Base-by-base conservation (phyloP, 2,888 invertebrate genomes). In the Acleris literana region DNA sequence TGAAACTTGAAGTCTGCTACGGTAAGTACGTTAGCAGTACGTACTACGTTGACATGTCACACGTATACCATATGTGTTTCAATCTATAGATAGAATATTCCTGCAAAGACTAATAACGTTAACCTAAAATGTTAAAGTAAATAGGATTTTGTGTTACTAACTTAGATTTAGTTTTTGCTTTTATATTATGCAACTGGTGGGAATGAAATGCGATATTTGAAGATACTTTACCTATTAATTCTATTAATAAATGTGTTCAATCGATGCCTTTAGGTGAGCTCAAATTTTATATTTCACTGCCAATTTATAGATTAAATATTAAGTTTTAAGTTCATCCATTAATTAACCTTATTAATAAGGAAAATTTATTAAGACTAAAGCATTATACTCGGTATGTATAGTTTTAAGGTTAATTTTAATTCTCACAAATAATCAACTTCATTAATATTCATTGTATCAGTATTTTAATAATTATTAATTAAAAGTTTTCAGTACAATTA, bases 211-310 rank as follows among this genome's bases (percentile, higher is more conserved):
- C n/a, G n/a, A 44, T 44, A 16, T 33, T n/a, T 44, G 44, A 46
- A 5, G 17, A 46, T n/a, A 3, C 5, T n/a, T 46, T n/a, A n/a
- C 44, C 44, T 16, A n/a, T 1, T 44, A 25, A 25, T 25, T 25
- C 6, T 33, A 46, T 46, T n/a, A 46, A 39, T 4, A 39, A 39
- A 3, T 46, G 17, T 46, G 46, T 46, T 46, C 46, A 46, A 3
- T n/a, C n/a, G n/a, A 5, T 33, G 13, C 39, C 9, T 17, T 16
- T 17, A 46, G 46, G 46, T 63, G 66, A 70, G 56, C 68, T 68
- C 63, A 65, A 66, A 61, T 68, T 65, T 63, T 61, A 68, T 53
- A 66, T 68, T 58, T 51, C 60, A 56, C 60, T 65, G 55, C 55
- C 60, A 56, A 46, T 58, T 46, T 46, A 25, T 49, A 46, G 11